Conservation (phyloP, 2,888 invertebrate genomes). For the Eurois occulta region DNA sequence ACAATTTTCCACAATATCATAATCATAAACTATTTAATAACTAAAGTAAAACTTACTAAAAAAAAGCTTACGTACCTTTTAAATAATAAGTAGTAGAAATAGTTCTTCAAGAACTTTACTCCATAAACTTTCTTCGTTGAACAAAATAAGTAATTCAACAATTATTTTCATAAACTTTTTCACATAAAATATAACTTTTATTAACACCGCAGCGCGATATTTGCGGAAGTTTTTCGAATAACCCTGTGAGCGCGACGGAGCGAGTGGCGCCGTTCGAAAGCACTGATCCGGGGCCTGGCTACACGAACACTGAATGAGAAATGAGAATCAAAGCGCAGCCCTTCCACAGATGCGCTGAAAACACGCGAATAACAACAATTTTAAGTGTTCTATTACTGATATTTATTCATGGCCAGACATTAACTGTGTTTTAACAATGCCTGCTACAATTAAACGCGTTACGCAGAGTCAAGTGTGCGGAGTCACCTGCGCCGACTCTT, state of each 20-base stretch:
- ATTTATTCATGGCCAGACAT: constrained; percentile 44
- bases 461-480: constrained; percentile 3
- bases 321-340: constrained; percentile 73
- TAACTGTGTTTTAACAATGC: constrained; percentile 21
- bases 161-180: constrained; percentile 34
- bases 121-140: constrained; percentile 34
- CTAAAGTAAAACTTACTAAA: not conserved
- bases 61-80: constrained; percentile 33
- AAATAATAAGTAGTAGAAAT: not conserved
- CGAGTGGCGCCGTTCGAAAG: constrained; percentile 60
- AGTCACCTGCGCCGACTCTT: not conserved
- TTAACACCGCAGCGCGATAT: constrained; percentile 28
- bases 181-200: constrained; percentile 42
- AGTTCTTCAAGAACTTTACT: constrained; percentile 29
- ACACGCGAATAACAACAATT: constrained; percentile 53
- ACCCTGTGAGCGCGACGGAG: constrained; percentile 36
- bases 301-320: constrained; percentile 78
- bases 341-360: constrained; percentile 72
- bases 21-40: not conserved
- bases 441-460: constrained; percentile 23
- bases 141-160: constrained; percentile 17
- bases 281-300: constrained; percentile 71
- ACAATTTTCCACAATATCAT: too few relatives aligned
- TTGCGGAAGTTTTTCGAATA: constrained; percentile 52
- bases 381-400: constrained; percentile 40